Base-by-base conservation (phyloP, 2,888 invertebrate species). In the Lagria hirta region DNA sequence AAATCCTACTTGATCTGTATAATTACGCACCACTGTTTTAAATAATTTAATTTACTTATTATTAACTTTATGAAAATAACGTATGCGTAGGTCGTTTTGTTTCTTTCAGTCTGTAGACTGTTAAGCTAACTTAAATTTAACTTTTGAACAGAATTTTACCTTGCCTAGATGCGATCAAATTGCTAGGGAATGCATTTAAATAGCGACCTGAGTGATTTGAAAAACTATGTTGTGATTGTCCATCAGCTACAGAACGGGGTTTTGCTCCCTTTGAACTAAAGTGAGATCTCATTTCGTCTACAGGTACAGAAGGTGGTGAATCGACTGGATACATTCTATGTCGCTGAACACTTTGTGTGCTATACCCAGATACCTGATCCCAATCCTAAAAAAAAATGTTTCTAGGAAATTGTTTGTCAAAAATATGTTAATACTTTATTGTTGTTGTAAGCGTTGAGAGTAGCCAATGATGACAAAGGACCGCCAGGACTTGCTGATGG, bases 291-390 rank as follows among this genome's bases (percentile, higher is more conserved):
- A 88, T 78, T 58, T 91, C 89, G 61, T 92, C 91, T 32, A 62
- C 63, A 26, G 55, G 52, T 51, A 81, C 72, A 57, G 79, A 79
- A 45, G 80, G 79, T 3, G 72, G 70, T 61, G 75, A 76, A 52
- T 86, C 85, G 52, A 84, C 76, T 12, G 84, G 80, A 73, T 89
- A 93, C 69, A 92, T 88, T 60, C 90, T 14, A 30, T 92, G 91
- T 55, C 93, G 77, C 51, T 91, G 91, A 70, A 90, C 88, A 62
- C 91, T 92, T 65, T 92, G 82, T 54, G 88, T 86, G 70, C 93
- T 93, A 70, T 93, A 93, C 34, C 88, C 89, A 23, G 93, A 94
- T 49, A 92, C 86, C 68, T 87, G 87, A 69, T 88, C 88, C 88
- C 88, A 88, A 69, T 88, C 88, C 75, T 79, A 49, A 5, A 36